Conservation (phyloP, 92 coral and sea anemone genomes). For the Pocillopora grandis region DNA sequence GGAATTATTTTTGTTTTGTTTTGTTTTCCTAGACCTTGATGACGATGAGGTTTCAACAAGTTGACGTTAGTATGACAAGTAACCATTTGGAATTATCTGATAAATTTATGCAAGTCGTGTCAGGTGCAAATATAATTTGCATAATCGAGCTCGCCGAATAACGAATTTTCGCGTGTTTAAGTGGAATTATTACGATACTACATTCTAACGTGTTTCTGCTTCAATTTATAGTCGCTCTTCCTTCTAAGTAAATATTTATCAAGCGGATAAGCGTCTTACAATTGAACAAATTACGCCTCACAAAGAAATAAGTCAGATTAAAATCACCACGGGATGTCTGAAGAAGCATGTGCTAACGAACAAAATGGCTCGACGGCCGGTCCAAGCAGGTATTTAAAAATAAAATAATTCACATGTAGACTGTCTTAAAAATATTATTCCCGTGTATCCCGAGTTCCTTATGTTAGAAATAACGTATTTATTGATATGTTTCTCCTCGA, state of each 20-base stretch:
- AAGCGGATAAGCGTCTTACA: neutral
- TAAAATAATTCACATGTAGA: neutral
- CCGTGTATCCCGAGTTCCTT: no score
- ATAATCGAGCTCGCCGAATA: neutral
- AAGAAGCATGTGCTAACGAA: neutral
- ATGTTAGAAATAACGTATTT: neutral
- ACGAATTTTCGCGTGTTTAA: neutral
- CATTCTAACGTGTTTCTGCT: neutral
- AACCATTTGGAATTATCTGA: neutral
- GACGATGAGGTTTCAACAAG: no score
- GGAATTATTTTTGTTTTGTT: no score
- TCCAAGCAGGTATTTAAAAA: conserved; percentile 24
- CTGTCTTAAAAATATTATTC: neutral
- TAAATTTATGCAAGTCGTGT: conserved; percentile 17
- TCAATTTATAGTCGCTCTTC: neutral
- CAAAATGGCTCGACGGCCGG: conserved; percentile 5
- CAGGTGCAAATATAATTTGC: conserved; percentile 30
- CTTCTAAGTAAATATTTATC: neutral
- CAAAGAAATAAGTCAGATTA: neutral
- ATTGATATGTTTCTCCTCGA: no score
- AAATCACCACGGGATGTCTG: conserved; percentile 12
- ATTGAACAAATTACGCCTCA: neutral
- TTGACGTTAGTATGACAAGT: no score
- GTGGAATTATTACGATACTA: neutral
- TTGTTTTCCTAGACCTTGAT: no score